Evolutionary conservation across 2,888 invertebrate species (phyloP).

Genomic region (Pherbina coryleti): DNA sequence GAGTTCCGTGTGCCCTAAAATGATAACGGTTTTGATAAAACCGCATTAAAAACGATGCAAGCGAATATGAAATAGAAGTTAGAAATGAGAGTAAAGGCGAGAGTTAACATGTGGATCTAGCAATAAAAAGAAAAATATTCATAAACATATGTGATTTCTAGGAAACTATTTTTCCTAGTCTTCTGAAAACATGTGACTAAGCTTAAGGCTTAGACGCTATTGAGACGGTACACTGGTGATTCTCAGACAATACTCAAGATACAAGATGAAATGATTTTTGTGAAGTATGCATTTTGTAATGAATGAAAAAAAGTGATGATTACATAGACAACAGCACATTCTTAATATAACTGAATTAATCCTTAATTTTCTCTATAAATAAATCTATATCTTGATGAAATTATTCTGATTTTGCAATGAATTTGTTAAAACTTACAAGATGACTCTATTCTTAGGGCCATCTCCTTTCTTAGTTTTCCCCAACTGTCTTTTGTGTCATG

Average conservation of each 20-base stretch:
- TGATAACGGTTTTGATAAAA: not conserved
- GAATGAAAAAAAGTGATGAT: not conserved
- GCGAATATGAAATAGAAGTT: constrained; percentile 19
- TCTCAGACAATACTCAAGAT: constrained; percentile 47
- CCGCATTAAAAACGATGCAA: not conserved
- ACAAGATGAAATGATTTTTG: not conserved
- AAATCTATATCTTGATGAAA: no score
- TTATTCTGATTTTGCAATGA: no score
- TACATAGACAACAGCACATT: not conserved
- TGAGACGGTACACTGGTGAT: constrained; percentile 34
- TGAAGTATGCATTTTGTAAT: not conserved
- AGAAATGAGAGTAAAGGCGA: not conserved
- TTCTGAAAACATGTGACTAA: not conserved
- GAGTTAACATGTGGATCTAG: not conserved
- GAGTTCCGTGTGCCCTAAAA: constrained; percentile 59
- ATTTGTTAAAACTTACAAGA: no score
- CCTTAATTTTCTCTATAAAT: no score
- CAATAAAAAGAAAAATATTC: no score
- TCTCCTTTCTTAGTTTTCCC: no score
- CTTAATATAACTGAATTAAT: no score
- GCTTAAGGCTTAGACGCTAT: not conserved
- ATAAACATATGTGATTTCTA: not conserved
- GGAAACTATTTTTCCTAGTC: not conserved
- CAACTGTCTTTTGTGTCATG: no score
- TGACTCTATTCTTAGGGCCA: no score